A percentile compares a stretch with the other conserved stretches of the same genome.
phyloP scores from a whole-genome alignment of 2,888 invertebrate genomes.

The Philereme transversata region DNA sequence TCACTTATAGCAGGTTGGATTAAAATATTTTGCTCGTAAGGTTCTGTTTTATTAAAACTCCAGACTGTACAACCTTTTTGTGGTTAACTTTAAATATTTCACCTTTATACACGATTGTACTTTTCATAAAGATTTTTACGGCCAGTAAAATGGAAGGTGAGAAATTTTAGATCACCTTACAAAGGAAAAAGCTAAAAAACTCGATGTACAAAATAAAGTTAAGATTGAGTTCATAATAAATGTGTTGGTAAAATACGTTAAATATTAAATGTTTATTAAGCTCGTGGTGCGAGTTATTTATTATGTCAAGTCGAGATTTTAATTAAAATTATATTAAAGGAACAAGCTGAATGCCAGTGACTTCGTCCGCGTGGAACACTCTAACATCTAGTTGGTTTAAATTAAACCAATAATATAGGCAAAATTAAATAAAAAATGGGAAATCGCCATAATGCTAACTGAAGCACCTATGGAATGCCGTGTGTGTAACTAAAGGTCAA shows the following conservation, averaged over 20 bases:
- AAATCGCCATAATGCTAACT: too few relatives aligned
- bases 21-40: background rate
- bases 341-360: too few relatives aligned
- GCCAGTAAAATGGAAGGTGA: conserved; percentile 12
- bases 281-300: background rate
- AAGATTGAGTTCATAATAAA: conserved; percentile 19
- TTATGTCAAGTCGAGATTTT: background rate
- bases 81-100: conserved; percentile 18
- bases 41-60: conserved; percentile 12
- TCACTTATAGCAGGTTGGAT: background rate
- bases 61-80: conserved; percentile 14
- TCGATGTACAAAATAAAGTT: conserved; percentile 8
- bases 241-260: conserved; percentile 2
- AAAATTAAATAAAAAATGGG: too few relatives aligned
- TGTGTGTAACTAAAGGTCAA: too few relatives aligned
- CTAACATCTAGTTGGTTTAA: too few relatives aligned
- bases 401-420: too few relatives aligned
- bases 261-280: conserved; percentile 5
- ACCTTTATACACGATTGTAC: conserved; percentile 20
- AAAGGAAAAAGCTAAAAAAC: conserved; percentile 10
- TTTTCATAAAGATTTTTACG: conserved; percentile 30
- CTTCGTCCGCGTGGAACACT: too few relatives aligned
- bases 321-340: conserved; percentile 6
- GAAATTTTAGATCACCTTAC: conserved; percentile 10
- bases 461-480: too few relatives aligned